These are phyloP conservation scores for Conomelus anceps DNA, from an alignment of 2,888 invertebrate species.

Conservation along the genomic window DNA sequence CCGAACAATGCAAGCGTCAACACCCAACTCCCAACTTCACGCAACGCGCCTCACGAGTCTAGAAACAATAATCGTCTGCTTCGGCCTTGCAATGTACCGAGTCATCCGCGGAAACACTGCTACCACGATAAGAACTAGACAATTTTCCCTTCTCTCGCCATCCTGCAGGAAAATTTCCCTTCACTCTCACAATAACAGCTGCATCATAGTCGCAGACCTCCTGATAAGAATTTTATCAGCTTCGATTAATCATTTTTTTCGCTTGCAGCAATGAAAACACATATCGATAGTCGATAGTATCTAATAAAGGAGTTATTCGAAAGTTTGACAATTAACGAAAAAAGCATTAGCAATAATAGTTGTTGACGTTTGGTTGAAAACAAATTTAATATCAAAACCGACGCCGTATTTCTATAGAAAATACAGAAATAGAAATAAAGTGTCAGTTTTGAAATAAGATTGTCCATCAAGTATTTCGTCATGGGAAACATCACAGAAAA, in stretches of 20 bases:
- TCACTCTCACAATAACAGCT: not conserved
- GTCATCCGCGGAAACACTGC: not conserved
- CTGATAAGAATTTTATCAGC: not conserved
- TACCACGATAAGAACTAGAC: not conserved
- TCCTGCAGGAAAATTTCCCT: not conserved
- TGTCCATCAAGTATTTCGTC: no score
- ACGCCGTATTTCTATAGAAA: no score
- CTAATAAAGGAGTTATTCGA: no score
- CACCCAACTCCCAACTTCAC: no score
- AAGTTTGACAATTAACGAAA: no score
- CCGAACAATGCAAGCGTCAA: no score
- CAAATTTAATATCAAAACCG: no score
- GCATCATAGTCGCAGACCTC: not conserved
- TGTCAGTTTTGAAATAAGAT: no score
- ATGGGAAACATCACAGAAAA: no score
- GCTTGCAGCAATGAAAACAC: not conserved
- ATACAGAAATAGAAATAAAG: no score
- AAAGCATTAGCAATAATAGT: not conserved
- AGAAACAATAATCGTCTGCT: not conserved
- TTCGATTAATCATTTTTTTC: not conserved
- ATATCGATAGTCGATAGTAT: not conserved
- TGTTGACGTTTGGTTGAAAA: not conserved
- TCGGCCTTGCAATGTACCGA: not conserved
- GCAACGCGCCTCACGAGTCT: not conserved
- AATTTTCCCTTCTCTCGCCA: not conserved